phyloP scores from a whole-genome alignment of 2,888 invertebrate species.

The Agriotes lineatus region DNA sequence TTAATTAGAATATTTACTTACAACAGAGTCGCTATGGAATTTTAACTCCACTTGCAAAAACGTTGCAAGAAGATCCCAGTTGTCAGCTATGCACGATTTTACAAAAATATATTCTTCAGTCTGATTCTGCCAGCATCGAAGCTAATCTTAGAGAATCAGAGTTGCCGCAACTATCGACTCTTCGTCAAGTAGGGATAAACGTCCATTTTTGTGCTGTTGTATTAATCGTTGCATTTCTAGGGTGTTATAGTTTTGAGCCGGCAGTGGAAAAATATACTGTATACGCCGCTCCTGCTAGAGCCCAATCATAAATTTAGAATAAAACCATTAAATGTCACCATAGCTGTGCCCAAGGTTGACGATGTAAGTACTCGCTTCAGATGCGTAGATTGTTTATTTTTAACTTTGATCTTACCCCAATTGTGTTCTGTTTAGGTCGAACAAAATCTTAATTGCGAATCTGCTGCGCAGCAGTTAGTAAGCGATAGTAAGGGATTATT shows the following conservation, averaged over 20 bases:
- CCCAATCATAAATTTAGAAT: conserved; percentile 90
- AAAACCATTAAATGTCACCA: conserved; percentile 89
- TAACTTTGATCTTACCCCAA: neutral
- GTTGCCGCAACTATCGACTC: conserved; percentile 87
- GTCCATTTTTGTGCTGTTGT: neutral
- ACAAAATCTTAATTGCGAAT: conserved; percentile 26
- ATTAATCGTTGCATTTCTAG: conserved; percentile 64
- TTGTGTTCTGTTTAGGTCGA: conserved; percentile 38
- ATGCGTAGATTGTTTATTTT: neutral
- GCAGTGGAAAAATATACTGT: conserved; percentile 96
- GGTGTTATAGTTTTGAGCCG: conserved; percentile 96
- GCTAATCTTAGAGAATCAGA: conserved; percentile 85
- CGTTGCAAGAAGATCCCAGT: conserved; percentile 94
- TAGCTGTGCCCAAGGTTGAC: conserved; percentile 86
- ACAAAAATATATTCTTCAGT: conserved; percentile 84
- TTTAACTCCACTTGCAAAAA: conserved; percentile 88
- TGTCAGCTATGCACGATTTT: conserved; percentile 93
- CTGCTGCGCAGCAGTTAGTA: conserved; percentile 25
- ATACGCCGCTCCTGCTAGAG: conserved; percentile 88
- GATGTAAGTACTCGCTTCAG: conserved; percentile 71
- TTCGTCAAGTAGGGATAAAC: conserved; percentile 82
- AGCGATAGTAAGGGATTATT: conserved; percentile 17
- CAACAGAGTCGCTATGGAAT: conserved; percentile 89
- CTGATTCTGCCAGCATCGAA: conserved; percentile 83
- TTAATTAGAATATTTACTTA: too few species aligned